phyloP scores from a whole-genome alignment of 2,797 vertebrate species.

The Phrynocephalus guinanensis region DNA sequence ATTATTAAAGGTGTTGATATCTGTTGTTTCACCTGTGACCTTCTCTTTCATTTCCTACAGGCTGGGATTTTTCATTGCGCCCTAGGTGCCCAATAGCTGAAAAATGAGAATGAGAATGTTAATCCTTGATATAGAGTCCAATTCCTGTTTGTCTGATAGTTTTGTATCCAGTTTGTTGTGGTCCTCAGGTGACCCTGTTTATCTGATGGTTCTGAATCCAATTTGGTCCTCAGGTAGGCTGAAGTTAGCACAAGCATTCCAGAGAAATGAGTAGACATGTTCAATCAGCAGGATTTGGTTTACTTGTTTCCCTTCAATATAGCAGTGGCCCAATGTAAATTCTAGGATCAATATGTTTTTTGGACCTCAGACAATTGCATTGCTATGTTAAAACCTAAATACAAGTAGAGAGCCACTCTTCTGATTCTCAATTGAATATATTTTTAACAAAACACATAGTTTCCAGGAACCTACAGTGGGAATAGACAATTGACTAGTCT shows the following conservation, averaged over 20 bases:
- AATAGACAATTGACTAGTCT: slow-evolving; percentile 49
- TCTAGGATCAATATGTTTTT: not conserved
- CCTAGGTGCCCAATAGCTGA: not conserved
- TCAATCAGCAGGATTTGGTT: not conserved
- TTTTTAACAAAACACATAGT: slow-evolving; percentile 22
- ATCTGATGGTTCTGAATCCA: not conserved
- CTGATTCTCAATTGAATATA: slow-evolving; percentile 31
- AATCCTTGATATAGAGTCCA: not conserved
- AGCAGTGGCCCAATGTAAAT: not conserved
- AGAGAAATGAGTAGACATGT: not conserved
- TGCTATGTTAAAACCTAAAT: not conserved
- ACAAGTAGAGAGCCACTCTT: not conserved
- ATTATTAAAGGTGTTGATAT: not conserved
- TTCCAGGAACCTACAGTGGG: slow-evolving; percentile 1
- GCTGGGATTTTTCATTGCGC: not conserved
- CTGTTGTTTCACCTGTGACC: not conserved
- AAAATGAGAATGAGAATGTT: not conserved
- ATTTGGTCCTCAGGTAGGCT: not conserved
- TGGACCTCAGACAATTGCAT: not conserved
- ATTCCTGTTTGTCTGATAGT: not conserved
- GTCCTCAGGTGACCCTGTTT: not conserved
- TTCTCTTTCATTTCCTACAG: not conserved
- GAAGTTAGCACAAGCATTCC: not conserved
- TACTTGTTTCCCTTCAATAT: not conserved
- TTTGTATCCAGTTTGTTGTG: not conserved